Evolutionary conservation across 1,140 invertebrate genomes (phyloP).

Genomic region (Drosophila subpulchrella): DNA sequence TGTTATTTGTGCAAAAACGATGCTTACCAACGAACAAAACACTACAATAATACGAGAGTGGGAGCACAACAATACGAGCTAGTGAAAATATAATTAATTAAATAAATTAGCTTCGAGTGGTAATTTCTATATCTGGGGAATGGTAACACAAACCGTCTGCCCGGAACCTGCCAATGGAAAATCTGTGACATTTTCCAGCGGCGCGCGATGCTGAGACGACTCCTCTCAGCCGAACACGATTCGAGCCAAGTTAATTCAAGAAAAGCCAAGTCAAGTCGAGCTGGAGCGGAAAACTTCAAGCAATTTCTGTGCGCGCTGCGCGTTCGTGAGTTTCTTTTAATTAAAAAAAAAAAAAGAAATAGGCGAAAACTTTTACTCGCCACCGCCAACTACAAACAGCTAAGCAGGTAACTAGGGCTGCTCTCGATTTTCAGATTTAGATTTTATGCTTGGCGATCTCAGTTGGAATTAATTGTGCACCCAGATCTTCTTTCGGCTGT

Average conservation of each 20-base stretch:
- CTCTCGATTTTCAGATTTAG: slow-evolving; percentile 77
- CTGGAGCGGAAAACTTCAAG: slow-evolving; percentile 58
- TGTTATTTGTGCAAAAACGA: slow-evolving; percentile 82
- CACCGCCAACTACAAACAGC: slow-evolving; percentile 47
- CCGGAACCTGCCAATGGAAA: slow-evolving; percentile 76
- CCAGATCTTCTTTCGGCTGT: slow-evolving; percentile 26
- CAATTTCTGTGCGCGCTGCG: slow-evolving; percentile 42
- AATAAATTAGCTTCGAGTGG: slow-evolving; percentile 75
- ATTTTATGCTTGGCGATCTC: slow-evolving; percentile 79
- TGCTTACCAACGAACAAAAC: slow-evolving; percentile 40
- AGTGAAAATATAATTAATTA: slow-evolving; percentile 82
- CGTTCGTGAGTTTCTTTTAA: slow-evolving; percentile 79
- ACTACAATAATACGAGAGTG: slow-evolving; percentile 50
- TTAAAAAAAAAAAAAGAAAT: slow-evolving; percentile 77
- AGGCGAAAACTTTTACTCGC: slow-evolving; percentile 82
- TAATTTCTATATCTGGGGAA: slow-evolving; percentile 78
- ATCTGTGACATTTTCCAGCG: slow-evolving; percentile 75
- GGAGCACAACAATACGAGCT: slow-evolving; percentile 52
- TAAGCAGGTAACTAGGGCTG: slow-evolving; percentile 80
- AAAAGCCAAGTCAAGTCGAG: slow-evolving; percentile 7
- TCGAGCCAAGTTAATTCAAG: slow-evolving; percentile 15
- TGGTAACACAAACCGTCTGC: slow-evolving; percentile 69
- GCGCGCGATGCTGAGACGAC: slow-evolving; percentile 14
- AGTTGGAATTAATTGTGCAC: slow-evolving; percentile 49
- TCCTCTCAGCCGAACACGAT: slow-evolving; percentile 24